Percentiles rank a stretch among this genome's conserved stretches.
phyloP scores from a whole-genome alignment of 2,797 vertebrate genomes.

The Falco naumanni region DNA sequence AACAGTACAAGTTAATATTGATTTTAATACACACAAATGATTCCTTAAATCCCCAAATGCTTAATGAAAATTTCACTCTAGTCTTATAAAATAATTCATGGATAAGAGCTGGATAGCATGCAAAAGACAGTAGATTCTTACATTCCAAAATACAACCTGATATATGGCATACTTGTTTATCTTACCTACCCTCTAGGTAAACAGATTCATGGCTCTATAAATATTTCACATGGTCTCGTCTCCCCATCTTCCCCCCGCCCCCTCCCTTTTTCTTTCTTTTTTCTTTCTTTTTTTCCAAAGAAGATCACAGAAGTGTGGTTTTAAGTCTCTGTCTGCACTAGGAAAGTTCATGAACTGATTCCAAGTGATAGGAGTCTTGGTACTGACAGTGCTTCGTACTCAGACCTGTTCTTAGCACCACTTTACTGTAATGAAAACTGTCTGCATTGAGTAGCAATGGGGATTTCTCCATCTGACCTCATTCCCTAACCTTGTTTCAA shows the following conservation, averaged over 20 bases:
- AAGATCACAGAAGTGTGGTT: background rate
- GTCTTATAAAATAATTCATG: background rate
- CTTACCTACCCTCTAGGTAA: background rate
- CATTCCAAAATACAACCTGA: background rate
- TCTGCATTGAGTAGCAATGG: background rate
- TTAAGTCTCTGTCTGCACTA: background rate
- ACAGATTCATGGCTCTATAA: background rate
- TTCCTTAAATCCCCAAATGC: slow-evolving; percentile 18
- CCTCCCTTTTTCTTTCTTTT: too few species aligned
- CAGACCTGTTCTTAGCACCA: slow-evolving; percentile 3
- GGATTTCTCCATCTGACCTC: background rate
- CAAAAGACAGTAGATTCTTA: background rate
- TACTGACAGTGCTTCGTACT: background rate
- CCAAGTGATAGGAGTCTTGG: background rate
- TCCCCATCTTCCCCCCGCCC: too few species aligned
- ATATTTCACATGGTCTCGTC: background rate
- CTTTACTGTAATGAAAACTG: background rate
- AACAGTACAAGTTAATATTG: slow-evolving; percentile 43
- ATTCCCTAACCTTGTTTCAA: background rate
- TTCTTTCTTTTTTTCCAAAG: background rate
- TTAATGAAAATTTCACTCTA: background rate
- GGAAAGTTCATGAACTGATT: background rate
- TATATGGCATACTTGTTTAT: background rate
- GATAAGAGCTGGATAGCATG: background rate
- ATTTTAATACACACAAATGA: slow-evolving; percentile 25